Evolutionary conservation across 2,113 vertebrate species (phyloP), one percentile per base, ranked within the genome.

Genomic region (Pluvialis apricaria): DNA sequence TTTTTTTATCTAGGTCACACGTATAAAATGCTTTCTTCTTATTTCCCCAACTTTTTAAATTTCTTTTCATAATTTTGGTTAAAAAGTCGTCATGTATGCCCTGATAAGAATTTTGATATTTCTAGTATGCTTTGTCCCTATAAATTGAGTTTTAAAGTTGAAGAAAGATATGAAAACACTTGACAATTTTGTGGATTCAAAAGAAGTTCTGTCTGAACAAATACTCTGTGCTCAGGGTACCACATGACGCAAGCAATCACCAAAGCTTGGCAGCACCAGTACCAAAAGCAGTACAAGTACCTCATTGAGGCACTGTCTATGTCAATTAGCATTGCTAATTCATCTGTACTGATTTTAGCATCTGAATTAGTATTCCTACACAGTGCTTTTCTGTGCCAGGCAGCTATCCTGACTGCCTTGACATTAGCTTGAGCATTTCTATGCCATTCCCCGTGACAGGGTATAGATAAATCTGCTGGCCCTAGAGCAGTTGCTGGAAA

Each of bases 241-340:
- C 65, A 44, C 14, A 7, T 14, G 45, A 26, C 0, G 0, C 36
- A 47, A 65, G 8, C 0, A 0, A 61, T 13, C 36, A 44, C 9
- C 24, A 75, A 38, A 58, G 45, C 26, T 65, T 61, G 26, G 51
- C 40, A 78, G 31, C 20, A 47, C 14, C 31, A 49, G 34, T 40
- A 88, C 69, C 60, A 66, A 58, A 75, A 73, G 28, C 44, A 60
- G 38, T 8, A 34, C 15, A 77, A 65, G 42, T 28, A 18, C 24
- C 38, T 78, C 60, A 38, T 0, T 40, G 55, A 75, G 21, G 45
- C 12, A 61, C 13, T 4, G 2, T 31, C 44, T 34, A 3, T n/a
- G 16, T 8, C n/a, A 36, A 21, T 19, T 71, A 65, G 24, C 40
- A 36, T 5, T 78, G 64, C 6, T 44, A 18, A 31, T 62, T 62